Evolutionary conservation across 2,113 vertebrate genomes (phyloP).

Genomic region (Notarius quadriscutis): DNA sequence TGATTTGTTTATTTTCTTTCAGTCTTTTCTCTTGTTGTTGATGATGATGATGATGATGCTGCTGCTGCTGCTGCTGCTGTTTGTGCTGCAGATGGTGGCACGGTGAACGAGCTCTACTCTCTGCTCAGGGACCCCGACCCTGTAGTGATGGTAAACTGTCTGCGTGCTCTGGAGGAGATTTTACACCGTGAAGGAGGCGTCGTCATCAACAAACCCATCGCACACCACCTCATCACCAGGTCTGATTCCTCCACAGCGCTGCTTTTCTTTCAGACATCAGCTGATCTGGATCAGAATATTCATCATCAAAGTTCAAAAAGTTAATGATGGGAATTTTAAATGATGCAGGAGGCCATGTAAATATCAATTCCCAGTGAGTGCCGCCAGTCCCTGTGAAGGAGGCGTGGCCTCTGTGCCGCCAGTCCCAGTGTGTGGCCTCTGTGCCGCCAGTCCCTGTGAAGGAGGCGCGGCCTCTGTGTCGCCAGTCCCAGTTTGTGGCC

Average conservation of each 20-base stretch:
- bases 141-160: conserved; percentile 93
- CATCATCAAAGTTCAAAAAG: neutral
- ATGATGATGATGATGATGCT: neutral
- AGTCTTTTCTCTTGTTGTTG: neutral
- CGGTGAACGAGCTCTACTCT: conserved; percentile 95
- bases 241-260: conserved; percentile 51
- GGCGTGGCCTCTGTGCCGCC: neutral
- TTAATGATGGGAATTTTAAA: no score
- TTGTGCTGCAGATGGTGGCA: conserved; percentile 74
- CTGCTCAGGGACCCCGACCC: conserved; percentile 93
- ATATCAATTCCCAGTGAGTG: neutral
- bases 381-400: neutral
- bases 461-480: neutral
- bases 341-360: neutral
- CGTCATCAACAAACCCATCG: conserved; percentile 95
- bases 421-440: neutral
- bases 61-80: neutral
- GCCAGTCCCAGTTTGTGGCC: neutral
- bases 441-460: neutral
- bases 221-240: conserved; percentile 97
- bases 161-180: conserved; percentile 93
- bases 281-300: neutral
- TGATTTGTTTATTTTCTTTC: neutral
- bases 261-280: neutral
- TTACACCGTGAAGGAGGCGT: conserved; percentile 90